Evolutionary conservation across 2,797 vertebrate species (phyloP).

Genomic region (Pseudochaenichthys georgianus): DNA sequence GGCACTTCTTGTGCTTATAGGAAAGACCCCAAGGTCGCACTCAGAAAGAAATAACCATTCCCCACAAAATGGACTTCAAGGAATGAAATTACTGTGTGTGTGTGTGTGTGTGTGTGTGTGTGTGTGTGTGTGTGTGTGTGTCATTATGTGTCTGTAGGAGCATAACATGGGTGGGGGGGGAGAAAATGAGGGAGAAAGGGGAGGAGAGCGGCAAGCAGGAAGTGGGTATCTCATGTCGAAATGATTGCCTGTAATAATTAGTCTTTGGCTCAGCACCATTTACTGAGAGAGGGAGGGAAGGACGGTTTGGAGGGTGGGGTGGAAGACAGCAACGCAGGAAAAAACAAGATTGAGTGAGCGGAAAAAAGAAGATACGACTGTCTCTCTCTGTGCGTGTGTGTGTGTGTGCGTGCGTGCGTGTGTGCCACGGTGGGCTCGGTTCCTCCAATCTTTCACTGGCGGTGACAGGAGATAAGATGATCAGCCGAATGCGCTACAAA

Average conservation of each 20-base stretch:
- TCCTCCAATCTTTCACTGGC: slow-evolving; percentile 76
- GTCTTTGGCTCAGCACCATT: slow-evolving; percentile 74
- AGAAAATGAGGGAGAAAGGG: slow-evolving; percentile 40
- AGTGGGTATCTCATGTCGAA: slow-evolving; percentile 76
- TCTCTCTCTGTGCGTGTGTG: slow-evolving; percentile 17
- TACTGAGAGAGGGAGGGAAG: slow-evolving; percentile 58
- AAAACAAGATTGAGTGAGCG: slow-evolving; percentile 48
- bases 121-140: neutral
- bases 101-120: neutral
- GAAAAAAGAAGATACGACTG: slow-evolving; percentile 10
- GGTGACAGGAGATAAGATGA: slow-evolving; percentile 86
- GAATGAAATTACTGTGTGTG: slow-evolving; percentile 52
- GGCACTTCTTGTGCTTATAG: slow-evolving; percentile 54
- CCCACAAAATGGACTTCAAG: slow-evolving; percentile 71
- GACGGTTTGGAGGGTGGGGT: slow-evolving; percentile 39
- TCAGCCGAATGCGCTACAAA: slow-evolving; percentile 80
- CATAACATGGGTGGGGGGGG: slow-evolving; percentile 45
- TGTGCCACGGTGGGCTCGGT: slow-evolving; percentile 45
- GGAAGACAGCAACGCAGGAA: slow-evolving; percentile 28
- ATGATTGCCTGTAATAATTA: slow-evolving; percentile 84
- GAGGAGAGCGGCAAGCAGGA: slow-evolving; percentile 60
- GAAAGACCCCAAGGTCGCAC: slow-evolving; percentile 68
- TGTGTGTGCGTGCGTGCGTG: slow-evolving; percentile 12
- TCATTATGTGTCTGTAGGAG: slow-evolving; percentile 62
- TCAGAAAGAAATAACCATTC: slow-evolving; percentile 68